Evolutionary conservation across 2,113 vertebrate genomes (phyloP).

Genomic region (Silurus asotus): DNA sequence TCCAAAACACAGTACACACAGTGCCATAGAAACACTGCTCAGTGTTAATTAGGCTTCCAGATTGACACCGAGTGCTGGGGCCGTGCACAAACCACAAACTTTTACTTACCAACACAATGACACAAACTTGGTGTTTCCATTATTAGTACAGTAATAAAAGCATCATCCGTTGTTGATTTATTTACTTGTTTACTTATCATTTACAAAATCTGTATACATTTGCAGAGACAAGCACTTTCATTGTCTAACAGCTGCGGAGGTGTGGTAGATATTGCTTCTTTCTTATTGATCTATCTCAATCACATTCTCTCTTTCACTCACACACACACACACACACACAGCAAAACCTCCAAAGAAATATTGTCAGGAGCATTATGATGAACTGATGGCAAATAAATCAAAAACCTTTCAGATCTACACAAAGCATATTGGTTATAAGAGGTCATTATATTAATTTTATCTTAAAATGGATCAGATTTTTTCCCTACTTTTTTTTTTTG

Average conservation of each 20-base stretch:
- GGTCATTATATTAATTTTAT: slow-evolving; percentile 1
- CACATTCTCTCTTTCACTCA: neutral
- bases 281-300: neutral
- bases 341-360: neutral
- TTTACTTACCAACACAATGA: slow-evolving; percentile 43
- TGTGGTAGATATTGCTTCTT: neutral
- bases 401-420: neutral
- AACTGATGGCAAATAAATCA: neutral
- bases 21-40: slow-evolving; percentile 58
- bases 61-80: slow-evolving; percentile 57
- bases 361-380: neutral
- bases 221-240: neutral
- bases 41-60: slow-evolving; percentile 69
- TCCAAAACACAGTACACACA: slow-evolving; percentile 53
- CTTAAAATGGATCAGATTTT: neutral
- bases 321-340: neutral
- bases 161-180: no score
- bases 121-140: neutral
- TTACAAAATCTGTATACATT: neutral
- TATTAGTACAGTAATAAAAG: neutral
- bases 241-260: neutral
- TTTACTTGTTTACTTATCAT: neutral
- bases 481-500: neutral
- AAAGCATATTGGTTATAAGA: neutral
- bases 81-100: slow-evolving; percentile 56